Conservation (phyloP, 2,113 vertebrate genomes). For the Mesitornis unicolor region DNA sequence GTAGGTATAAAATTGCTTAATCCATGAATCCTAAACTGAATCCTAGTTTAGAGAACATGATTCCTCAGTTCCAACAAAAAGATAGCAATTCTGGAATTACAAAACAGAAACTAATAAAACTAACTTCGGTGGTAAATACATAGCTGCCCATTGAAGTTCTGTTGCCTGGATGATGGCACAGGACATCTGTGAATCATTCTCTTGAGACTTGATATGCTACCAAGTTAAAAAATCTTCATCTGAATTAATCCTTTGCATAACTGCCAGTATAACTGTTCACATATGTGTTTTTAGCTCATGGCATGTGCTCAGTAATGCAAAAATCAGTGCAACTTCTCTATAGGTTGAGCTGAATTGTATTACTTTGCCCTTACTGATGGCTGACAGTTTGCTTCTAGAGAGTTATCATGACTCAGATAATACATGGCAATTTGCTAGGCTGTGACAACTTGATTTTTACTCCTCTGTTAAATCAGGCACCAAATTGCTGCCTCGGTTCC, state of each 20-base stretch:
- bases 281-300: neutral
- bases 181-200: neutral
- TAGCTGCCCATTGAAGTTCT: neutral
- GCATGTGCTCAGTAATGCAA: accelerated
- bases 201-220: neutral
- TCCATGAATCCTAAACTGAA: neutral
- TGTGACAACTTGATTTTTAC: neutral
- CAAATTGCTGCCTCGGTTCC: neutral
- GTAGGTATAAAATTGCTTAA: neutral
- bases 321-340: neutral
- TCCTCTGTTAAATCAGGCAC: too few relatives aligned
- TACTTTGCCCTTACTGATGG: neutral
- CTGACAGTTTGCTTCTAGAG: neutral
- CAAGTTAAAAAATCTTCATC: neutral
- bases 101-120: neutral
- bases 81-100: neutral
- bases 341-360: neutral
- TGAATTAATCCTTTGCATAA: neutral
- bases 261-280: neutral
- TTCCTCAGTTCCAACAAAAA: neutral
- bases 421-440: neutral
- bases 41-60: neutral
- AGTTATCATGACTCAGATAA: neutral
- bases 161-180: neutral
- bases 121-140: neutral